Percentiles rank a stretch among this genome's conserved stretches.
phyloP scores from a whole-genome alignment of 2,888 invertebrate species.

The Sphecodes monilicornis region DNA sequence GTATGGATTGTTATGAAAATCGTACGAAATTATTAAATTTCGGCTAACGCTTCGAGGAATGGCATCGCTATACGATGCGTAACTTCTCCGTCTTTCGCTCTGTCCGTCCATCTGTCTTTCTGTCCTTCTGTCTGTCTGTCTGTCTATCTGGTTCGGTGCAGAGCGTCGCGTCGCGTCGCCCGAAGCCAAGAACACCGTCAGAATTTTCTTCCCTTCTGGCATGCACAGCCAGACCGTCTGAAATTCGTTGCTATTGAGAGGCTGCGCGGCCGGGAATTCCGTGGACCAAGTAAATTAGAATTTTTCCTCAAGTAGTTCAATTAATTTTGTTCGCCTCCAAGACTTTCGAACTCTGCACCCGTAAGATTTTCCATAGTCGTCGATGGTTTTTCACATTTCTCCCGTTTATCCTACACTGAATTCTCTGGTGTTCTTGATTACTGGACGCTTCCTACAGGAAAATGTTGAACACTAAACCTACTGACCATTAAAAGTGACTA shows the following conservation, averaged over 20 bases:
- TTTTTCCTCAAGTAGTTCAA: slow-evolving; percentile 9
- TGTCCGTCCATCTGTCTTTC: neutral
- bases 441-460: neutral
- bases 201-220: slow-evolving; percentile 15
- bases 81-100: slow-evolving; percentile 18
- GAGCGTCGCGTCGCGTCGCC: slow-evolving; percentile 26
- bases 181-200: slow-evolving; percentile 31
- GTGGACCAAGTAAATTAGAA: slow-evolving; percentile 6
- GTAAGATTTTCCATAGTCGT: neutral
- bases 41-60: neutral
- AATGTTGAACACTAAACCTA: too few relatives aligned
- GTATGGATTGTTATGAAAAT: neutral
- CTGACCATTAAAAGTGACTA: too few relatives aligned
- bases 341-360: neutral
- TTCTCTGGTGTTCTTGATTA: neutral
- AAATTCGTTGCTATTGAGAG: slow-evolving; percentile 5
- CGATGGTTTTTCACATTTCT: neutral
- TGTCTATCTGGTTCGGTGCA: neutral
- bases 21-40: neutral
- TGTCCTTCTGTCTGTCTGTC: neutral
- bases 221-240: neutral
- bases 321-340: neutral
- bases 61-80: slow-evolving; percentile 8
- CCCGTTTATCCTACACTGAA: neutral
- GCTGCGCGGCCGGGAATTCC: neutral